phyloP scores from a whole-genome alignment of 2,888 invertebrate species.

The Drosophila nr. perissopoda region DNA sequence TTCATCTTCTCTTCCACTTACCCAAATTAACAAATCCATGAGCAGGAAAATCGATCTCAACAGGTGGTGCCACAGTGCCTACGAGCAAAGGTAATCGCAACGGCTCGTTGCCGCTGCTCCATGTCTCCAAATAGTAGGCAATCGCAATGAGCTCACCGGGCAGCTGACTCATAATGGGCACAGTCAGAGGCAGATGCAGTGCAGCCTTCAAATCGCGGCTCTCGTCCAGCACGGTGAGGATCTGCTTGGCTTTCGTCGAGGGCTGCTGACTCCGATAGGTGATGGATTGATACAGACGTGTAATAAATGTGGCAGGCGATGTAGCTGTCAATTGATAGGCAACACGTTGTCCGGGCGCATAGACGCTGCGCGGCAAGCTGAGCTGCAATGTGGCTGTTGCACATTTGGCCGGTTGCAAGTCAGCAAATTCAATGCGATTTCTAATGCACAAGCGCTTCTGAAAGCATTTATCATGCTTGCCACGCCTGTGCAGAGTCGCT shows the following conservation, averaged over 20 bases:
- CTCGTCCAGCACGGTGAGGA: constrained; percentile 44
- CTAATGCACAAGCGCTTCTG: constrained; percentile 56
- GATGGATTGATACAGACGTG: constrained; percentile 60
- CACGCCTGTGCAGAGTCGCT: constrained; percentile 51
- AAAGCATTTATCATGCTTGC: constrained; percentile 59
- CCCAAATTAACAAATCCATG: constrained; percentile 59
- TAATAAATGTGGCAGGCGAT: constrained; percentile 5
- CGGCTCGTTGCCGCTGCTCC: constrained; percentile 1
- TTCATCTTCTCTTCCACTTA: constrained; percentile 20
- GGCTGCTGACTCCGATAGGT: constrained; percentile 53
- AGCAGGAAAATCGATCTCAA: constrained; percentile 12
- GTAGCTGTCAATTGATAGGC: constrained; percentile 38
- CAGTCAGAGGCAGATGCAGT: constrained; percentile 61
- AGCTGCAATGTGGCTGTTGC: constrained; percentile 17
- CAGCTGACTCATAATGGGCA: constrained; percentile 53
- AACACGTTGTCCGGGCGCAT: constrained; percentile 70
- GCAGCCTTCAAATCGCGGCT: constrained; percentile 15
- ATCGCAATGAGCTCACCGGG: constrained; percentile 40
- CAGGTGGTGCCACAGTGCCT: constrained; percentile 64
- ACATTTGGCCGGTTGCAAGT: constrained; percentile 34
- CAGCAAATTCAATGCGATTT: constrained; percentile 55
- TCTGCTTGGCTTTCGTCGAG: constrained; percentile 37
- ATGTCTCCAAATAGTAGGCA: constrained; percentile 55
- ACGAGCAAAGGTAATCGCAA: constrained; percentile 52
- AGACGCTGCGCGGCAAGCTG: constrained; percentile 58